Conservation (phyloP, 2,113 vertebrate species). For the Melanerpes aurifrons region DNA sequence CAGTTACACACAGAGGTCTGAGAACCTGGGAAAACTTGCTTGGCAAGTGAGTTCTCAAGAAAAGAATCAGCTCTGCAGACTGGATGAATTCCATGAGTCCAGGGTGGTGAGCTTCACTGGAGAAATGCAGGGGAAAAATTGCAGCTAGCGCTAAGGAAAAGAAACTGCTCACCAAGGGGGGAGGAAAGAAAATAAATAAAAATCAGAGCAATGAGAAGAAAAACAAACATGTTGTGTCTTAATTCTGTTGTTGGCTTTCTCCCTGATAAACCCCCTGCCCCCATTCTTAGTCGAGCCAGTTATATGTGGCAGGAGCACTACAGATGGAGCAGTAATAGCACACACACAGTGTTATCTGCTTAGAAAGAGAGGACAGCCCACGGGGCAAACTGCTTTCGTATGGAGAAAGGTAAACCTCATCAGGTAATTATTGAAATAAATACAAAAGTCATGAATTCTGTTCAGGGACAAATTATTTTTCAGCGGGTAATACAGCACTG, state of each 20-base stretch:
- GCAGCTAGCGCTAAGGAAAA: background rate
- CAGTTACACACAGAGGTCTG: constrained; percentile 69
- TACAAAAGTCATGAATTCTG: background rate
- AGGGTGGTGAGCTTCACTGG: constrained; percentile 5
- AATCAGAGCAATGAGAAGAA: background rate
- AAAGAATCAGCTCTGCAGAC: constrained; percentile 32
- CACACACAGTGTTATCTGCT: accelerated
- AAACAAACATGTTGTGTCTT: constrained; percentile 17
- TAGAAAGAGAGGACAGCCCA: constrained; percentile 5
- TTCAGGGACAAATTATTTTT: background rate
- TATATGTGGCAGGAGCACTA: background rate
- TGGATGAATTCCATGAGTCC: background rate
- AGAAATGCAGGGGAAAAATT: constrained; percentile 20
- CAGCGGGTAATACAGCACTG: background rate
- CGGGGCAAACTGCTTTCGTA: background rate
- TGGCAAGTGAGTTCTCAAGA: constrained; percentile 44
- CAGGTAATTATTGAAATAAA: constrained; percentile 19
- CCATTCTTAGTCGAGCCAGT: background rate
- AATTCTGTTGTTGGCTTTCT: constrained; percentile 4
- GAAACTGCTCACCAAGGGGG: background rate
- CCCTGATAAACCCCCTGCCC: background rate
- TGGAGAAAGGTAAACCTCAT: background rate
- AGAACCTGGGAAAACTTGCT: constrained; percentile 71
- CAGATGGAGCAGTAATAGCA: background rate
- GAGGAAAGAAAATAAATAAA: background rate